A percentile compares a stretch with the other conserved stretches of the same genome.
Evolutionary conservation across 2,113 vertebrate species (phyloP).

Genomic region (Nerophis lumbriciformis): DNA sequence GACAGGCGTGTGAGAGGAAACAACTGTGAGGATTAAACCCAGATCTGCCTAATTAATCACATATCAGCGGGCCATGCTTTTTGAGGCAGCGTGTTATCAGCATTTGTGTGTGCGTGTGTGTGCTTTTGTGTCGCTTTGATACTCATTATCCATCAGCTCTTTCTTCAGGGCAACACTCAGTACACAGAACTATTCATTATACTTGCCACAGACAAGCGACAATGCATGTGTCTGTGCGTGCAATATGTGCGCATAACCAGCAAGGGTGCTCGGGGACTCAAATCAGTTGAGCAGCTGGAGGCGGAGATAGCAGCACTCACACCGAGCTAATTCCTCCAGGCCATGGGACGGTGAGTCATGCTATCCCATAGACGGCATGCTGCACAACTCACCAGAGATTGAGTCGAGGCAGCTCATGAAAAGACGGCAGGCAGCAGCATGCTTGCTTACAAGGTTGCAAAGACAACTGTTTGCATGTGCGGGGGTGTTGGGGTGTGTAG

Average conservation of each 20-base stretch:
- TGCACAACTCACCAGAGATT: slow-evolving; percentile 40
- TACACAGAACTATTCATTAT: slow-evolving; percentile 59
- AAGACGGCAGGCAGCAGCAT: slow-evolving; percentile 61
- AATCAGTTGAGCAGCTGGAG: slow-evolving; percentile 44
- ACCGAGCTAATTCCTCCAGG: slow-evolving; percentile 47
- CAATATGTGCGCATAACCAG: slow-evolving; percentile 34
- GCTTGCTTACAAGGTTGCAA: slow-evolving; percentile 51
- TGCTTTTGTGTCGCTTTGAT: slow-evolving; percentile 47
- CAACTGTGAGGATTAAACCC: slow-evolving; percentile 50
- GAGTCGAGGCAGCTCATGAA: slow-evolving; percentile 58
- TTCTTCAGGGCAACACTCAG: slow-evolving; percentile 47
- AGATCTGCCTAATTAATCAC: slow-evolving; percentile 64
- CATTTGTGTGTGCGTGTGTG: slow-evolving; percentile 21
- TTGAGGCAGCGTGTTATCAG: slow-evolving; percentile 20
- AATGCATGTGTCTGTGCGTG: slow-evolving; percentile 26
- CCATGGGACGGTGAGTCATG: slow-evolving; percentile 50
- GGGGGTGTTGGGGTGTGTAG: slow-evolving; percentile 49
- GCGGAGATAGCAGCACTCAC: slow-evolving; percentile 40
- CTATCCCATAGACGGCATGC: slow-evolving; percentile 29
- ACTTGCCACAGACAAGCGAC: slow-evolving; percentile 46
- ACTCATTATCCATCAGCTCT: slow-evolving; percentile 62
- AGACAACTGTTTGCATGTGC: slow-evolving; percentile 58
- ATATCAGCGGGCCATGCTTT: slow-evolving; percentile 53
- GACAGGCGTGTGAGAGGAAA: slow-evolving; percentile 32
- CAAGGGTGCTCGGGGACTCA: slow-evolving; percentile 39